A percentile compares a stretch with the other conserved stretches of the same genome.
Conservation (phyloP, 1,140 invertebrate genomes). For the Sarcophaga peregrina region DNA sequence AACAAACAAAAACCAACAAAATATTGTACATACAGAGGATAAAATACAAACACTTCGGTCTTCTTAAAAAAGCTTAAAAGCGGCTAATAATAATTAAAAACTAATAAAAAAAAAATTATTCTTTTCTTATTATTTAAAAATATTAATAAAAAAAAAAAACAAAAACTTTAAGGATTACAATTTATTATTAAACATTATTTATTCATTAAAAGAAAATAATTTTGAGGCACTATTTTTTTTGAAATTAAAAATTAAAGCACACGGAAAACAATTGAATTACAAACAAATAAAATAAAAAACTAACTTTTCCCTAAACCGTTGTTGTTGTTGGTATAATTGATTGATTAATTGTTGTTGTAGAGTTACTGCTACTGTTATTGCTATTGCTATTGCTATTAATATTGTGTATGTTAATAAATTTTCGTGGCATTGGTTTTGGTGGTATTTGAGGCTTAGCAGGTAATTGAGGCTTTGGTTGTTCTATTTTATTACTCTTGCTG, state of each 20-base stretch:
- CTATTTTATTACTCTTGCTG: slow-evolving; percentile 3
- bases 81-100: neutral
- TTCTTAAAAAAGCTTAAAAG: neutral
- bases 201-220: too few species aligned
- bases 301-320: neutral
- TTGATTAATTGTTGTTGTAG: too few species aligned
- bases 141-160: too few species aligned
- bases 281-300: too few species aligned
- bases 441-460: slow-evolving; percentile 54
- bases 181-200: too few species aligned
- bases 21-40: neutral
- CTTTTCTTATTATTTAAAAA: too few species aligned
- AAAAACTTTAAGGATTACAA: too few species aligned
- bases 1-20: slow-evolving; percentile 31
- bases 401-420: slow-evolving; percentile 46
- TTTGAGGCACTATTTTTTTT: neutral
- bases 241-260: too few species aligned
- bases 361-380: neutral
- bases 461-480: slow-evolving; percentile 29
- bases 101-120: neutral
- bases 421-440: slow-evolving; percentile 60
- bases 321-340: neutral
- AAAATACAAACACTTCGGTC: slow-evolving; percentile 28
- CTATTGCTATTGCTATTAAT: neutral
- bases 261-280: too few species aligned